These are phyloP conservation scores for Panopea generosa DNA, from an alignment of 2,888 invertebrate species.

Conservation along the genomic window DNA sequence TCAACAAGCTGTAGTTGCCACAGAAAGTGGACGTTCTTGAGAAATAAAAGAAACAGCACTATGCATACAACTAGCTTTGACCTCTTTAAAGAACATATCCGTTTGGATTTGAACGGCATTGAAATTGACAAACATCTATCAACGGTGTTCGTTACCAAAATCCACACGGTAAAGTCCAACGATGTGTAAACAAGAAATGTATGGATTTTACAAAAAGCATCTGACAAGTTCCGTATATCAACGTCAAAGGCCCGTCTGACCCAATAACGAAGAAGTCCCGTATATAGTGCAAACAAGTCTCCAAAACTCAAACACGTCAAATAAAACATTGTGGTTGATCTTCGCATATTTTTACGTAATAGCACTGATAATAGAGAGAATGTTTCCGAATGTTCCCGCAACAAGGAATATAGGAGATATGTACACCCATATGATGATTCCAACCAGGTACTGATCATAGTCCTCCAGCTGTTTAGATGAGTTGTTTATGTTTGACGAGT, in stretches of 20 bases:
- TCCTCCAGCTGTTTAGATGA: conserved; percentile 18
- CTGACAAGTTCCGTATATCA: conserved; percentile 68
- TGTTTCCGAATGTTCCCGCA: conserved; percentile 67
- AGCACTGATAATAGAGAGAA: conserved; percentile 65
- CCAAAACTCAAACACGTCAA: conserved; percentile 64
- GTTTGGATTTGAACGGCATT: conserved; percentile 74
- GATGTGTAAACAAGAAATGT: conserved; percentile 79
- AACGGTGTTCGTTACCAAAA: conserved; percentile 79
- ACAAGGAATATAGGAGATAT: conserved; percentile 60
- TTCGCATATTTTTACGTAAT: conserved; percentile 52
- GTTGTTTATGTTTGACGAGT: too few species aligned
- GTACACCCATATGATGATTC: conserved; percentile 61
- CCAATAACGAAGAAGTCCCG: conserved; percentile 71
- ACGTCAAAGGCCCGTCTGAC: conserved; percentile 57
- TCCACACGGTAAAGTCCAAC: conserved; percentile 80
- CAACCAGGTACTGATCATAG: conserved; percentile 31
- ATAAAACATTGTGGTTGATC: conserved; percentile 70
- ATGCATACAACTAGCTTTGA: conserved; percentile 65
- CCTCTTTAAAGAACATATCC: conserved; percentile 69
- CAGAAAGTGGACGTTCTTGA: conserved; percentile 79
- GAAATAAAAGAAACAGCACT: conserved; percentile 52
- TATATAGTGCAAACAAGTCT: conserved; percentile 64
- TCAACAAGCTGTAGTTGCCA: conserved; percentile 72
- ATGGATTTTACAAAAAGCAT: conserved; percentile 77
- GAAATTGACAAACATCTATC: conserved; percentile 81